Percentiles rank a stretch among this genome's conserved stretches.
These are phyloP conservation scores for Syngnathus scovelli DNA, from an alignment of 2,113 vertebrate genomes.

Conservation along the genomic window DNA sequence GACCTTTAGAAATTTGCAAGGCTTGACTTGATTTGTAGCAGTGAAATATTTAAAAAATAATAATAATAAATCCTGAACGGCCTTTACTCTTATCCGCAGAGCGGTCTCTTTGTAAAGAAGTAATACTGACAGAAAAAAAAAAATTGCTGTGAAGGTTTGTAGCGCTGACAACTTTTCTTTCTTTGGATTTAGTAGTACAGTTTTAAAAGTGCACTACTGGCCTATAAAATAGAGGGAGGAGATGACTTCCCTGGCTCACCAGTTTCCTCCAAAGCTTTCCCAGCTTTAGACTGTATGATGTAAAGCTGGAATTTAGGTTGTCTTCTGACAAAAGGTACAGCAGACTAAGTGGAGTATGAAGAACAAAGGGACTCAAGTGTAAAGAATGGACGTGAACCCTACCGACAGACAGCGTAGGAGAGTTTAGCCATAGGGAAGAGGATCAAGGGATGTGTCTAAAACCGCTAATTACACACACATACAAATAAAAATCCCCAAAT, in stretches of 20 bases:
- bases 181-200: neutral
- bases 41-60: neutral
- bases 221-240: neutral
- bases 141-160: neutral
- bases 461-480: constrained; percentile 57
- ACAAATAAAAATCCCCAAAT: constrained; percentile 54
- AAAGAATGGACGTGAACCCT: constrained; percentile 45
- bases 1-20: no score
- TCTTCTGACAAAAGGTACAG: neutral
- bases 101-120: neutral
- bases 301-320: neutral
- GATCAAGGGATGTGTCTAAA: constrained; percentile 56
- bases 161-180: neutral
- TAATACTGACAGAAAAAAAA: neutral
- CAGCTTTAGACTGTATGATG: constrained; percentile 5
- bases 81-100: neutral
- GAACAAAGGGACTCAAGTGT: constrained; percentile 35
- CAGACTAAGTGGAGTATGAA: constrained; percentile 17
- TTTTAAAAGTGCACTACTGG: constrained; percentile 2
- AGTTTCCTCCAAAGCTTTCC: constrained; percentile 14
- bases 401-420: constrained; percentile 49
- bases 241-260: neutral
- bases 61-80: no score
- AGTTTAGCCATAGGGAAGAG: constrained; percentile 48
- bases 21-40: neutral